A percentile compares a stretch with the other conserved stretches of the same genome.
Evolutionary conservation across 1,140 invertebrate species (phyloP).

Genomic region (Caenorhabditis latens): DNA sequence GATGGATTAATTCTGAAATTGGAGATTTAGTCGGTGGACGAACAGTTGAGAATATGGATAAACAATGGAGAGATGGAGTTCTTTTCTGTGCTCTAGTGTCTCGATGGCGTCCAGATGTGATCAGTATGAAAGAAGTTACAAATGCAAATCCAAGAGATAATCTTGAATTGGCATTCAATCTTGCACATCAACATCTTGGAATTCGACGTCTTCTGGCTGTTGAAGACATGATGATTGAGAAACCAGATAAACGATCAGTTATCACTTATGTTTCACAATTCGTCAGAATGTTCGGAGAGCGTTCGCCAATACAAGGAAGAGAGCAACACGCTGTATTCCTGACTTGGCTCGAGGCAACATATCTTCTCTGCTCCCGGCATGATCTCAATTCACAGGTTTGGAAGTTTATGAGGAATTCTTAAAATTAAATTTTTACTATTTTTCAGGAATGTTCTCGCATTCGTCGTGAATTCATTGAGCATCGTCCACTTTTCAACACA

Average conservation of each 20-base stretch:
- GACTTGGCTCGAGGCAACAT: conserved; percentile 55
- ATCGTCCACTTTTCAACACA: conserved; percentile 59
- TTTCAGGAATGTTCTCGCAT: conserved; percentile 60
- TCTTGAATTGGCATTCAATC: conserved; percentile 91
- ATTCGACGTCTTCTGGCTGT: conserved; percentile 88
- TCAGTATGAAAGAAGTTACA: conserved; percentile 86
- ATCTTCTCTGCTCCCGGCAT: conserved; percentile 55
- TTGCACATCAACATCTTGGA: conserved; percentile 91
- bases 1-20: conserved; percentile 93
- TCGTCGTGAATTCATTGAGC: conserved; percentile 62
- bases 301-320: conserved; percentile 54
- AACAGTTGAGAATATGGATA: conserved; percentile 90
- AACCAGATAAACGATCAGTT: conserved; percentile 97
- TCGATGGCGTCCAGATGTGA: conserved; percentile 89
- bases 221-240: conserved; percentile 91
- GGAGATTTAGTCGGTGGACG: conserved; percentile 74
- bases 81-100: conserved; percentile 93
- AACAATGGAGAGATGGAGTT: conserved; percentile 95
- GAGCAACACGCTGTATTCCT: conserved; percentile 53
- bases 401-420: background rate
- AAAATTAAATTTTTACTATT: background rate
- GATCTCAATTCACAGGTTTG: conserved; percentile 35
- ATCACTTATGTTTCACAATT: conserved; percentile 99
- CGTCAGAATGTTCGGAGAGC: conserved; percentile 81
- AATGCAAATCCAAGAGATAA: conserved; percentile 86